phyloP scores from a whole-genome alignment of 2,888 invertebrate genomes.

The Chrysina gloriosa region DNA sequence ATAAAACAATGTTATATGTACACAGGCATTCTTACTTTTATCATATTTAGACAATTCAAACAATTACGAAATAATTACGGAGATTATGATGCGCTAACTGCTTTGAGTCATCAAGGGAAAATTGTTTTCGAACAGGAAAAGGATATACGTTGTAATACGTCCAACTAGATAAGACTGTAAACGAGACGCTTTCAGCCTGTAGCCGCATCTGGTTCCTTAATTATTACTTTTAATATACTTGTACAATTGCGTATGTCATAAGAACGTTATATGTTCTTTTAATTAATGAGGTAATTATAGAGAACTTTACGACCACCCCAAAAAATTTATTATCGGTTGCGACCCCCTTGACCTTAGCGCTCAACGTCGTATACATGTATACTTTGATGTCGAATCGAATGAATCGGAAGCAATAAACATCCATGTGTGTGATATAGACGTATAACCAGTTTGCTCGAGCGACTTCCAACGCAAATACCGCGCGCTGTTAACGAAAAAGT shows the following conservation, averaged over 20 bases:
- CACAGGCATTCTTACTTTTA: slow-evolving; percentile 9
- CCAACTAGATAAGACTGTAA: slow-evolving; percentile 17
- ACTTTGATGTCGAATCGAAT: slow-evolving; percentile 24
- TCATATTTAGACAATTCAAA: slow-evolving; percentile 4
- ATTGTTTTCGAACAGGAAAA: slow-evolving; percentile 33
- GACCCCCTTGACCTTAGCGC: slow-evolving; percentile 24
- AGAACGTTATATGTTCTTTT: slow-evolving; percentile 33
- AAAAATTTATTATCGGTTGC: slow-evolving; percentile 30
- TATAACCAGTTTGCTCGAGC: slow-evolving; percentile 8
- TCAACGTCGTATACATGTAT: neutral
- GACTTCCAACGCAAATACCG: neutral
- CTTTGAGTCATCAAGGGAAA: slow-evolving; percentile 17
- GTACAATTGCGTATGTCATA: slow-evolving; percentile 26
- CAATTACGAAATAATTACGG: slow-evolving; percentile 33
- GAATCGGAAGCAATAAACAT: slow-evolving; percentile 36
- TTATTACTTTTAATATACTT: slow-evolving; percentile 25
- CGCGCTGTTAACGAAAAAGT: too few relatives aligned
- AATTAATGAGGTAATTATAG: slow-evolving; percentile 35
- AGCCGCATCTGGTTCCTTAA: slow-evolving; percentile 23
- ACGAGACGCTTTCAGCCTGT: slow-evolving; percentile 6
- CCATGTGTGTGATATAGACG: slow-evolving; percentile 11
- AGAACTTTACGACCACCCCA: slow-evolving; percentile 35
- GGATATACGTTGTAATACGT: too few relatives aligned
- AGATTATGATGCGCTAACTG: slow-evolving; percentile 31
- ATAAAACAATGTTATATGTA: too few relatives aligned